Conservation (phyloP, 2,888 invertebrate species). For the Argyresthia goedartella region DNA sequence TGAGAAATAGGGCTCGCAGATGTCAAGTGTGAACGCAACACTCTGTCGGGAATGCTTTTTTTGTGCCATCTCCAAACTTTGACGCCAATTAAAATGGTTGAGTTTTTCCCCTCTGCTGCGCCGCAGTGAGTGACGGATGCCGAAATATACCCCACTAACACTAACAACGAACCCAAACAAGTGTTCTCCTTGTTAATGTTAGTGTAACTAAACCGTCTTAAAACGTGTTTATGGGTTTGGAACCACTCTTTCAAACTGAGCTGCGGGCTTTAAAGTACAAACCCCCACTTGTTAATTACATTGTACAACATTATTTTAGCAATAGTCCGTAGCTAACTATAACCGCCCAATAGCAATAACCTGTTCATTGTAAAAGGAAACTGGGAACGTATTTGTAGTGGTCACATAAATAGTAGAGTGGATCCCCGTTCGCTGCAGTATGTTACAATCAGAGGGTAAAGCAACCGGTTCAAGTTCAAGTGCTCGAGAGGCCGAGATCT, state of each 20-base stretch:
- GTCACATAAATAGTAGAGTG: conserved; percentile 9
- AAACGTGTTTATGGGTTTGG: conserved; percentile 52
- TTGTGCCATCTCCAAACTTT: conserved; percentile 39
- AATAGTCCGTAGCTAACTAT: background rate
- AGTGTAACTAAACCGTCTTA: conserved; percentile 47
- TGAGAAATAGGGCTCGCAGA: conserved; percentile 18
- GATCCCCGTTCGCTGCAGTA: conserved; percentile 19
- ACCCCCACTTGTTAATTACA: conserved; percentile 46
- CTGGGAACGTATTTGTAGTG: background rate
- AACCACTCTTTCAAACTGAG: conserved; percentile 32
- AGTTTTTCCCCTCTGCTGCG: conserved; percentile 48
- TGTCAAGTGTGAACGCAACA: conserved; percentile 33
- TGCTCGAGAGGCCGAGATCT: conserved; percentile 20
- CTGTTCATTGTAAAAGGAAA: conserved; percentile 16
- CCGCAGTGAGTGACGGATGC: conserved; percentile 55
- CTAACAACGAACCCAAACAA: conserved; percentile 32
- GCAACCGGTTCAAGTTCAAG: conserved; percentile 46
- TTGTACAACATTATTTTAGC: conserved; percentile 32
- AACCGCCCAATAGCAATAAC: conserved; percentile 14
- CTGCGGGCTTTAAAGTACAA: conserved; percentile 37
- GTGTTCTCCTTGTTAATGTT: conserved; percentile 40
- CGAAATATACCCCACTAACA: conserved; percentile 26
- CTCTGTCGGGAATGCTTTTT: conserved; percentile 39
- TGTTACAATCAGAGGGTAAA: conserved; percentile 27
- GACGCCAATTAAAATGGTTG: conserved; percentile 67